These are phyloP conservation scores for Alloscopus bannaensis DNA, from an alignment of 2,888 invertebrate species.

Conservation along the genomic window DNA sequence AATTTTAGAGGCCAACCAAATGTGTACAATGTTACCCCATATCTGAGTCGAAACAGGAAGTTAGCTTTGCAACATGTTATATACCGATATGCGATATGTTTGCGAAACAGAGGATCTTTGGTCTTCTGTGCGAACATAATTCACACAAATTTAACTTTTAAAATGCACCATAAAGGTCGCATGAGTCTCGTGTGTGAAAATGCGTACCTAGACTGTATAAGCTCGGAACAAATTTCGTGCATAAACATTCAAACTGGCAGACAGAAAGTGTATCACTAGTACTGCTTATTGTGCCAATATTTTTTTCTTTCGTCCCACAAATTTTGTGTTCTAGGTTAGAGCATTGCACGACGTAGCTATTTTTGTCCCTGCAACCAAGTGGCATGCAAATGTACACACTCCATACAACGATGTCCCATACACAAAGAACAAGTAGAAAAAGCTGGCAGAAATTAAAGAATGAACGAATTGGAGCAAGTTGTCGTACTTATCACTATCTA, in stretches of 20 bases:
- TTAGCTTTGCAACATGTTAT: too few relatives aligned
- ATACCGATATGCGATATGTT: too few relatives aligned
- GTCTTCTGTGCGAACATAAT: too few relatives aligned
- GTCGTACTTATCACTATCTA: too few relatives aligned
- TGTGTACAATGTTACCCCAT: too few relatives aligned
- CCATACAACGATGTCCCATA: too few relatives aligned
- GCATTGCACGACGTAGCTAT: conserved; percentile 32
- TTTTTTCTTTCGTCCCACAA: neutral
- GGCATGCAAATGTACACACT: too few relatives aligned
- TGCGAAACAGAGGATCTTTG: too few relatives aligned
- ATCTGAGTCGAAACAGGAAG: too few relatives aligned
- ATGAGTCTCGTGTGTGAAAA: neutral
- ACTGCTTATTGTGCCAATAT: conserved; percentile 48
- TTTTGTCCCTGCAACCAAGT: conserved; percentile 29
- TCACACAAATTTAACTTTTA: neutral
- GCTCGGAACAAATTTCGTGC: too few relatives aligned
- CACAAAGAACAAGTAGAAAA: neutral
- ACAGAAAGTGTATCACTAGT: conserved; percentile 23
- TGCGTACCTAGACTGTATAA: neutral
- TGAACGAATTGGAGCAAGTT: conserved; percentile 22
- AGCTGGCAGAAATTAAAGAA: conserved; percentile 1
- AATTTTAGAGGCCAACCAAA: conserved; percentile 12
- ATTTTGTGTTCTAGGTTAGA: neutral
- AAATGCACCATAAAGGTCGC: neutral
- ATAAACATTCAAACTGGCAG: conserved; percentile 15